phyloP scores from a whole-genome alignment of 2,113 vertebrate genomes.

The Odobenus rosmarus region DNA sequence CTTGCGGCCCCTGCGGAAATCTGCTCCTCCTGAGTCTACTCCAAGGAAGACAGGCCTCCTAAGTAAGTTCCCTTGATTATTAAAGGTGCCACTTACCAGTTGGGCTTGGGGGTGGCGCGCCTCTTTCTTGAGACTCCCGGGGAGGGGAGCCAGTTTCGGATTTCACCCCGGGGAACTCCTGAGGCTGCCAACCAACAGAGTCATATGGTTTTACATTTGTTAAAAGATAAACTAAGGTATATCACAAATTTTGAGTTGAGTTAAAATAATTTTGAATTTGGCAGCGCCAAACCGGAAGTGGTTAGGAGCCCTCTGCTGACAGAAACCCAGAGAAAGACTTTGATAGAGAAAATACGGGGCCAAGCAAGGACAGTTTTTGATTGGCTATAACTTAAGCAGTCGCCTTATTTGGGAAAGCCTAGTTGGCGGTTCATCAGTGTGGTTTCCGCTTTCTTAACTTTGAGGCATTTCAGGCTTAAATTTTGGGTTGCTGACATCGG shows the following conservation, averaged over 20 bases:
- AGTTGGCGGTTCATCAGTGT: background rate
- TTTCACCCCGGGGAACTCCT: background rate
- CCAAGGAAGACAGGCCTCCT: background rate
- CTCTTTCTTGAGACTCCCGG: background rate
- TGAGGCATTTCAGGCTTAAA: background rate
- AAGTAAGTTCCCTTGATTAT: background rate
- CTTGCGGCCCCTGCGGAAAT: background rate
- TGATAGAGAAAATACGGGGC: background rate
- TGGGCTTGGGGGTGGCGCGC: background rate
- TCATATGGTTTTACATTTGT: background rate
- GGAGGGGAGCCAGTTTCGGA: background rate
- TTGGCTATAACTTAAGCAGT: background rate
- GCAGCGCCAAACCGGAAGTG: background rate
- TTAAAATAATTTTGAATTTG: background rate
- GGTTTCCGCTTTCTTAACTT: background rate
- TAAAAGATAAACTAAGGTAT: background rate
- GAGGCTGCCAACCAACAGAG: background rate
- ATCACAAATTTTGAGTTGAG: background rate
- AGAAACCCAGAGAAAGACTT: background rate
- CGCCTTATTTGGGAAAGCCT: background rate
- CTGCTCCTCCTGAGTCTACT: background rate
- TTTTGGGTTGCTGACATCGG: background rate
- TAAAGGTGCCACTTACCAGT: background rate
- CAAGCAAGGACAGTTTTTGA: background rate
- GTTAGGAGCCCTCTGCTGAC: background rate